Base-by-base conservation (phyloP, 1,140 invertebrate genomes). In the Kradibia gibbosae region DNA sequence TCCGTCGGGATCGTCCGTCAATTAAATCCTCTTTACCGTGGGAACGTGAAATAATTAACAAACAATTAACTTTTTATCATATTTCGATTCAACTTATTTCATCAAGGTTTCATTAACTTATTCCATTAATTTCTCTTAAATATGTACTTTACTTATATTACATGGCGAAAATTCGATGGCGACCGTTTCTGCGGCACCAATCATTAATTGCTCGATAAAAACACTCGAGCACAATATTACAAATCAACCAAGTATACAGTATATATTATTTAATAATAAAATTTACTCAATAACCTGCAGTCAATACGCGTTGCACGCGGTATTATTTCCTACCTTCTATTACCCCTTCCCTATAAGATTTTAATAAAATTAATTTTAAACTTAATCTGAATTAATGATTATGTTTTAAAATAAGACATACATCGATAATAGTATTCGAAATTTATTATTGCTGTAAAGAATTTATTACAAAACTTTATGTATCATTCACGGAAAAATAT, bases 11-110 rank as follows among this genome's bases (percentile, higher is more conserved):
- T 62, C 22, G 36, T 67, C 36, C 25, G 15, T n/a, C 20, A 67
- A 39, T 15, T 39, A 39, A 25, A 8, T 34, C 4, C 34, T 67
- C 22, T 62, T 62, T 39, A 39, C 5, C 62, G 62, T 39, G 62
- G 34, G 62, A 67, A 67, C 34, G 34, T 1, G 10, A 22, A 39
- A 67, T 67, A n/a, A 67, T 67, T 67, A 67, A 67, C 39, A 67
- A 67, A 67, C 62, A 67, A 62, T 62, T 34, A 31, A 2, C 0
- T 62, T 36, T 62, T 62, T 10, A 34, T 4, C 13, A 4, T 3
- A 31, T 62, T 36, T 15, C 10, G 10, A 53, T 28, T 34, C 3
- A 25, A 60, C 31, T 60, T 60, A n/a, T 60, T 60, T 11, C 25
- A 60, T 60, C 10, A 60, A 60, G n/a, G n/a, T 8, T 8, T 48